Evolutionary conservation across 2,113 vertebrate species (phyloP).

Genomic region (Corvus cornix): DNA sequence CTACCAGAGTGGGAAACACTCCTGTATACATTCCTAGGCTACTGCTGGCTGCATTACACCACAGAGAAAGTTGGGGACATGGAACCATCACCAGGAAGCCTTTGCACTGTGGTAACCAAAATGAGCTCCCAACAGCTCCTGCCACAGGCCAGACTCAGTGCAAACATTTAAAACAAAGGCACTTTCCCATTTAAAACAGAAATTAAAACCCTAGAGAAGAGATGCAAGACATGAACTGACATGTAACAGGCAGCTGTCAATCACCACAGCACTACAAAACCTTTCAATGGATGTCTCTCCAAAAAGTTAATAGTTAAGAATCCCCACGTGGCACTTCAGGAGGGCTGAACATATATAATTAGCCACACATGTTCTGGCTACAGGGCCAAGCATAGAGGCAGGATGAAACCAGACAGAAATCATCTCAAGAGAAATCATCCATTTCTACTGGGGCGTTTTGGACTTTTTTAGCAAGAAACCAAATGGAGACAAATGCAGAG

Average conservation of each 20-base stretch:
- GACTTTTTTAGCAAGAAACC: not conserved
- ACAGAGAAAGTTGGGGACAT: accelerated
- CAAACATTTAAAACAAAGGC: not conserved
- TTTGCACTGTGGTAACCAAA: not conserved
- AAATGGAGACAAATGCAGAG: not conserved
- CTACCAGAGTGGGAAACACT: not conserved
- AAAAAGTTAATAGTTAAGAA: not conserved
- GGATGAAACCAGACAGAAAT: not conserved
- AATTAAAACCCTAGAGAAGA: not conserved
- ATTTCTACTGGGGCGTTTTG: not conserved
- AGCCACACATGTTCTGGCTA: not conserved
- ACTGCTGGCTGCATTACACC: not conserved
- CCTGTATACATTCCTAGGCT: not conserved
- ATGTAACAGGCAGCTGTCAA: not conserved
- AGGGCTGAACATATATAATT: not conserved
- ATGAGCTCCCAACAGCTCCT: not conserved
- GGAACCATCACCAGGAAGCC: not conserved
- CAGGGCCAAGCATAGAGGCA: not conserved
- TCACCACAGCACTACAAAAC: not conserved
- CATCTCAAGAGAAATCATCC: not conserved
- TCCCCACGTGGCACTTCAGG: not conserved
- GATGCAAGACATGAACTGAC: not conserved
- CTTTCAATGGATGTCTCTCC: not conserved
- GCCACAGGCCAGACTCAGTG: not conserved
- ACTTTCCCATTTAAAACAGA: not conserved